Evolutionary conservation across 2,113 vertebrate species (phyloP), one percentile per base, ranked within the genome.

Genomic region (Oncorhynchus kisutch): DNA sequence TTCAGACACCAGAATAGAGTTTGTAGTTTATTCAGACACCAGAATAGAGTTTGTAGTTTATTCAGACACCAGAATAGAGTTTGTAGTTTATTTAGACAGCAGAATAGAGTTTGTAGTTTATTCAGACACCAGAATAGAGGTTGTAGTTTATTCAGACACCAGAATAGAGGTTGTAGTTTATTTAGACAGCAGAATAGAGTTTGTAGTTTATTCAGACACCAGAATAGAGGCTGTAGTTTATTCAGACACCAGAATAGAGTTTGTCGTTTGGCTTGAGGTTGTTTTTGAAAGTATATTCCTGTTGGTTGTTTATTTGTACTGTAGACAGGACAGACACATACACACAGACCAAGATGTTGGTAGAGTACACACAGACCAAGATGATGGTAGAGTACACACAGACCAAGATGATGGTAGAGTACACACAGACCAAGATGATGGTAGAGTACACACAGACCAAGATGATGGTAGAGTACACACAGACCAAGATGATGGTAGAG

Each of bases 1-100:
- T 69, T 45, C 39, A 45, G 39, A 45, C 39, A 45, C 74, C 76
- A 80, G 81, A 85, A 76, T 8, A 82, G 78, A 82, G 83, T 62
- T 24, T 20, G 31, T 1, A 34, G 31, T 34, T 34, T 7, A 34
- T 34, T 34, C 0, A 34, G 31, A 34, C 6, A 34, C 31, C 31
- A 34, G 60, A 64, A 25, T 3, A 9, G 20, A 34, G 67, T 3
- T 45, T 45, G 39, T 3, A 45, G 39, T 45, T 11, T 45, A 7
- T 34, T 6, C 6, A 34, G 31, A 34, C 5, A 34, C 6, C 31
- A 34, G 60, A 64, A 25, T 3, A 9, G 20, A 34, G 67, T 9
- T 45, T 45, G 39, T 3, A 45, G 39, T 45, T 45, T 45, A 34
- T 34, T 34, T 0, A 34, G 34, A 34, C 34, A 34, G 6, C 34